phyloP scores from a whole-genome alignment of 2,888 invertebrate genomes.

The Aspidiotus destructor region DNA sequence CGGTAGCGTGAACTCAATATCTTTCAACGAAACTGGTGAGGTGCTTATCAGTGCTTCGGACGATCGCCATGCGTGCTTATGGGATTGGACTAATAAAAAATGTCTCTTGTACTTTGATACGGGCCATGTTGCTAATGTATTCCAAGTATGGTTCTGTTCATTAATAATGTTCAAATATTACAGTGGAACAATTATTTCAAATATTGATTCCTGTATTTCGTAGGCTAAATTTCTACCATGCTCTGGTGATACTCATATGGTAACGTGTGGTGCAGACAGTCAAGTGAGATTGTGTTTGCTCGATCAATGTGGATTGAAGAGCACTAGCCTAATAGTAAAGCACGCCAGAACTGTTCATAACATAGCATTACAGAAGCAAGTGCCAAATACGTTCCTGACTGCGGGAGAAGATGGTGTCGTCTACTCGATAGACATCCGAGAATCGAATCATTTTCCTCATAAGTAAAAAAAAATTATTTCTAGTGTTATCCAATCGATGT shows the following conservation, averaged over 20 bases:
- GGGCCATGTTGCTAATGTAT: conserved; percentile 79
- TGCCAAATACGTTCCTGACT: conserved; percentile 63
- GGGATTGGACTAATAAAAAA: conserved; percentile 78
- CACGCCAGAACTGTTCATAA: conserved; percentile 76
- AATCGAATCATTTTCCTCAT: conserved; percentile 44
- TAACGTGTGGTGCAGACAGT: conserved; percentile 81
- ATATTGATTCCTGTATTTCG: conserved; percentile 23
- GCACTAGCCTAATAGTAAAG: conserved; percentile 55
- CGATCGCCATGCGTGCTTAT: conserved; percentile 72
- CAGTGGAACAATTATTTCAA: too few species aligned
- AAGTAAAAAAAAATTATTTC: conserved; percentile 22
- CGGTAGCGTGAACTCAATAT: conserved; percentile 86
- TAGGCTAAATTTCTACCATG: conserved; percentile 73
- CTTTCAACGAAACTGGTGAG: conserved; percentile 72
- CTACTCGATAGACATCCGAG: conserved; percentile 70
- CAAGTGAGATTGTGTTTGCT: conserved; percentile 59
- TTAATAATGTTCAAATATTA: background rate
- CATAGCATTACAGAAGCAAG: conserved; percentile 62
- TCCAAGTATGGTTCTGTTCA: conserved; percentile 48
- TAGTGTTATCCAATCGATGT: background rate
- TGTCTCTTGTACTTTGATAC: conserved; percentile 59
- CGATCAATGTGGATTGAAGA: conserved; percentile 45
- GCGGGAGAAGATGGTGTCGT: conserved; percentile 83
- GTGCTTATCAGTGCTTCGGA: conserved; percentile 83
- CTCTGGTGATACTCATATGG: conserved; percentile 68